Conservation (phyloP, 2,888 invertebrate species). For the Thera britannica region DNA sequence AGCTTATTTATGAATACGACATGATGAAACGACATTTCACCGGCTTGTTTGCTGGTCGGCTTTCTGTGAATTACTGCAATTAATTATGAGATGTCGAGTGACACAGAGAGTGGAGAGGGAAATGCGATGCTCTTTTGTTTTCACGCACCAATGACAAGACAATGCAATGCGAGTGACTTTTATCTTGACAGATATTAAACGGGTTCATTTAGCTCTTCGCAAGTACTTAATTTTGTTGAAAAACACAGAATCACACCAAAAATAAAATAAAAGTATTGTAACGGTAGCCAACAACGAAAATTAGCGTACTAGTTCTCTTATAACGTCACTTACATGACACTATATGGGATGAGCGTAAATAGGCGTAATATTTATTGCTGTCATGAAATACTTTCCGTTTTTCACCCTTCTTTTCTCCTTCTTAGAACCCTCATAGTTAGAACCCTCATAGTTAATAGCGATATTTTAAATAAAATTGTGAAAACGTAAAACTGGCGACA, state of each 20-base stretch:
- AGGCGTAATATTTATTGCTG: background rate
- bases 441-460: no score
- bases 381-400: no score
- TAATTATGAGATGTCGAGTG: slow-evolving; percentile 72
- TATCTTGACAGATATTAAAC: slow-evolving; percentile 61
- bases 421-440: no score
- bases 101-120: slow-evolving; percentile 42
- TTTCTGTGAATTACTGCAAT: slow-evolving; percentile 78
- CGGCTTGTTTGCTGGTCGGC: slow-evolving; percentile 66
- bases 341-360: background rate
- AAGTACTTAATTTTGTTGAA: background rate
- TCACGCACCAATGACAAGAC: slow-evolving; percentile 75
- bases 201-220: slow-evolving; percentile 66
- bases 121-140: slow-evolving; percentile 68
- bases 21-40: slow-evolving; percentile 73
- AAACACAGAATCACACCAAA: no score
- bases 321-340: background rate
- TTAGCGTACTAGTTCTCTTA: background rate
- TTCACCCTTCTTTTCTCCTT: no score
- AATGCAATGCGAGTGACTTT: slow-evolving; percentile 73
- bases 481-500: no score
- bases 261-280: background rate
- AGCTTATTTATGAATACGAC: slow-evolving; percentile 67
- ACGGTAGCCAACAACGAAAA: background rate
- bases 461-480: no score